Base-by-base conservation (phyloP, 2,888 invertebrate species). In the Chymomyza caudatula region DNA sequence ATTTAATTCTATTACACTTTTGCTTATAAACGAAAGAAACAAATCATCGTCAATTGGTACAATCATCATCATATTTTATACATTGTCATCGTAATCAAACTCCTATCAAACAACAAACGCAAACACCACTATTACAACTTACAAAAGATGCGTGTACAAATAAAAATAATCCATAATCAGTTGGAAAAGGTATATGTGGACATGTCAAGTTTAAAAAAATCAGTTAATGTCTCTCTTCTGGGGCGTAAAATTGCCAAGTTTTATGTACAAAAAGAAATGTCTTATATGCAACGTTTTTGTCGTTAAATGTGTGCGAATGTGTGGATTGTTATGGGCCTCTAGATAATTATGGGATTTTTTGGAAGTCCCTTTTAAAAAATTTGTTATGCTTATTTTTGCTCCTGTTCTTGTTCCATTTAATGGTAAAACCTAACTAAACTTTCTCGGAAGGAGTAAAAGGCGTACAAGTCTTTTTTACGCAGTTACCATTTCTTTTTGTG, bases 401-500 rank as follows among this genome's bases (percentile, higher is more conserved):
- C 72, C 78, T 84, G 85, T 81, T 81, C 65, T 62, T 67, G 69
- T 78, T 75, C 82, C 82, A 83, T 83, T 83, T 85, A 60, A 83
- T 83, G 82, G 82, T 86, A 69, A 78, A 72, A 76, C 86, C 85
- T 83, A 86, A 84, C 81, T 81, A 82, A 78, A 78, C 69, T 60
- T 76, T 81, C 64, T 76, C 76, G 71, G 62, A 75, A 84, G 73
- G 73, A 82, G 69, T 76, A 70, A 74, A 84, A 78, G 77, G 75
- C 70, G 69, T 57, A 66, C 67, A 60, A 74, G 73, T 83, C 73
- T 68, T 67, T 71, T 63, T 66, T 49, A 13, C 52, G 68, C 69
- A 64, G 71, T 73, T 90, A 91, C 90, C 91, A 99, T 90, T 96
- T 96, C 92, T 99, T 99, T 92, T 99, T 99, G 92, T 99, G 98